Conservation (phyloP, 2,888 invertebrate genomes). For the Idaea dimidiata region DNA sequence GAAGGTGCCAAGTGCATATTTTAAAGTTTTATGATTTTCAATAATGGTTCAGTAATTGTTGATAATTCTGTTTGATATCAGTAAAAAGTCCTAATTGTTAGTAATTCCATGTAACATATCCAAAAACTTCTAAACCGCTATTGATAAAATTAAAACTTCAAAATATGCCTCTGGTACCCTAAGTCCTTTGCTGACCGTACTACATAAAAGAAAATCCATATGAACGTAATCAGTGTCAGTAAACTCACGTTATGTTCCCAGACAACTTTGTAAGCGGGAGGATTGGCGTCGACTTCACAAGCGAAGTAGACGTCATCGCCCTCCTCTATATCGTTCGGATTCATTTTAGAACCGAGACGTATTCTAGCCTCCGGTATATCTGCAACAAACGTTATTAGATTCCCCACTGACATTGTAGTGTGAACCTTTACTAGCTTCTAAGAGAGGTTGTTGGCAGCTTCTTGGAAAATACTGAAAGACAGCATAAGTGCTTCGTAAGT, state of each 20-base stretch:
- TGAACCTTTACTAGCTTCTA: neutral
- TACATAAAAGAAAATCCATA: neutral
- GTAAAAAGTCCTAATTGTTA: too few relatives aligned
- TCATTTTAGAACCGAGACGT: conserved; percentile 71
- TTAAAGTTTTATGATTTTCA: too few relatives aligned
- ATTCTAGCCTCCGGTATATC: conserved; percentile 70
- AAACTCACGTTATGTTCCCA: conserved; percentile 78
- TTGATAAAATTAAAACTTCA: too few relatives aligned
- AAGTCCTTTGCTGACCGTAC: too few relatives aligned
- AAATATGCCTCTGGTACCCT: too few relatives aligned
- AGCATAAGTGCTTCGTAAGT: neutral
- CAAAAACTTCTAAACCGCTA: too few relatives aligned
- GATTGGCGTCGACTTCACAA: conserved; percentile 74
- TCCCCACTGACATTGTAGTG: neutral
- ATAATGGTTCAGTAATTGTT: too few relatives aligned
- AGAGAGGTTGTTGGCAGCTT: neutral
- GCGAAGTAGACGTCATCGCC: conserved; percentile 77
- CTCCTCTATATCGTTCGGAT: conserved; percentile 77
- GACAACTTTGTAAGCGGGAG: conserved; percentile 75
- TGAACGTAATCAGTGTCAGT: conserved; percentile 13
- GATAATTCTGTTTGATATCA: too few relatives aligned
- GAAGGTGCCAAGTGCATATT: too few relatives aligned
- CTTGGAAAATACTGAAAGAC: neutral
- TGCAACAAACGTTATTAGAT: conserved; percentile 27
- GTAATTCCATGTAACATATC: too few relatives aligned